phyloP scores from a whole-genome alignment of 2,113 vertebrate genomes.

The Sitta europaea region DNA sequence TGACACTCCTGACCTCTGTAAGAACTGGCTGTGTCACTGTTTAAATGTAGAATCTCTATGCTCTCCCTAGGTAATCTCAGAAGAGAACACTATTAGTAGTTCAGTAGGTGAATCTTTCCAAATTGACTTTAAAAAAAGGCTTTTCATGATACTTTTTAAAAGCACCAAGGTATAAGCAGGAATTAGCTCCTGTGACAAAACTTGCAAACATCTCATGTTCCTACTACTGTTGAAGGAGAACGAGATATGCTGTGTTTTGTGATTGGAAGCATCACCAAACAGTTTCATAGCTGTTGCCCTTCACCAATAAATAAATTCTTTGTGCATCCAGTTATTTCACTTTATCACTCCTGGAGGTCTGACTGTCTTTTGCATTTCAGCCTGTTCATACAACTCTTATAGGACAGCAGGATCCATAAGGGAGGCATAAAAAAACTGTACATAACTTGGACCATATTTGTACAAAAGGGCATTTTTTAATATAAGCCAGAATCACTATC shows the following conservation, averaged over 20 bases:
- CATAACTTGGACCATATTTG: not conserved
- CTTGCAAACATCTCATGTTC: not conserved
- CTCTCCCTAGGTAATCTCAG: not conserved
- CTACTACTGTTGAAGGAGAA: not conserved
- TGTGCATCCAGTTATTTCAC: not conserved
- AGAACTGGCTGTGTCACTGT: not conserved
- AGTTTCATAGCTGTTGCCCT: not conserved
- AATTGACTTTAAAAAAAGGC: not conserved
- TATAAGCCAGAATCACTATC: not conserved
- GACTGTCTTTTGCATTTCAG: not conserved
- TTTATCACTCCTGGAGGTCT: not conserved
- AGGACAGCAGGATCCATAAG: not conserved
- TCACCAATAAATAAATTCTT: not conserved
- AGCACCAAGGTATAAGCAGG: not conserved
- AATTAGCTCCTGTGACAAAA: not conserved
- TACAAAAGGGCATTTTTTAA: not conserved
- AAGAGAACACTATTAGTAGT: not conserved
- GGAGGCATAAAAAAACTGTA: not conserved
- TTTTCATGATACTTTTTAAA: not conserved
- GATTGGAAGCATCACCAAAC: not conserved
- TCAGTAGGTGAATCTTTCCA: not conserved
- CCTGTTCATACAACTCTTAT: not conserved
- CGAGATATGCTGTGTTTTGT: not conserved
- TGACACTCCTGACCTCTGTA: not conserved
- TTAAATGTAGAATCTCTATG: not conserved